These are phyloP conservation scores for Odontocerum albicorne DNA, from an alignment of 2,888 invertebrate species.

Conservation along the genomic window DNA sequence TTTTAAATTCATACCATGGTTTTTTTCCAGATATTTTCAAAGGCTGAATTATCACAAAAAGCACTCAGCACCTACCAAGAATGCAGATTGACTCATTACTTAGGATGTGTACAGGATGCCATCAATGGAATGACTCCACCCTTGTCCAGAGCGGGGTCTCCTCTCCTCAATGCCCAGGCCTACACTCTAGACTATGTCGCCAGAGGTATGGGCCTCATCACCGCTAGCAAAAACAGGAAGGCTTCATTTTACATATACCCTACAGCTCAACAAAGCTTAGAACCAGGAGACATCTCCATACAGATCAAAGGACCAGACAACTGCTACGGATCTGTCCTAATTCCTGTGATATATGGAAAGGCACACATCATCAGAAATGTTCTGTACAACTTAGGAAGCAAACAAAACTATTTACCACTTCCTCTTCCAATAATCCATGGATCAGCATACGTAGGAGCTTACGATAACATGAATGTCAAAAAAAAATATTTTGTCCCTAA, in stretches of 20 bases:
- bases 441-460: constrained; percentile 50
- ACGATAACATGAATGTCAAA: constrained; percentile 52
- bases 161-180: constrained; percentile 47
- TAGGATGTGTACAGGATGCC: constrained; percentile 54
- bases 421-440: constrained; percentile 53
- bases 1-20: too few species aligned
- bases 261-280: constrained; percentile 52
- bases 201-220: constrained; percentile 62
- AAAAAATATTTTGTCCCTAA: constrained; percentile 55
- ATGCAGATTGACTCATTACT: constrained; percentile 57
- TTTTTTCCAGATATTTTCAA: constrained; percentile 57
- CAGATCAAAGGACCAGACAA: constrained; percentile 54
- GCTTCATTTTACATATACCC: constrained; percentile 62
- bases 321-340: constrained; percentile 50
- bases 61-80: constrained; percentile 57
- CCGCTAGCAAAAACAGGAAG: constrained; percentile 59
- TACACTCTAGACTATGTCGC: constrained; percentile 59
- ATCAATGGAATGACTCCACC: constrained; percentile 50
- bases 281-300: constrained; percentile 54
- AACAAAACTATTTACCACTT: constrained; percentile 49
- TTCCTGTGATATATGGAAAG: constrained; percentile 53
- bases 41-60: constrained; percentile 55
- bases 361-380: constrained; percentile 54
- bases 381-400: constrained; percentile 45
- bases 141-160: constrained; percentile 47